These are phyloP conservation scores for Drosophila ananassae DNA, from an alignment of 1,140 invertebrate genomes.

Conservation along the genomic window DNA sequence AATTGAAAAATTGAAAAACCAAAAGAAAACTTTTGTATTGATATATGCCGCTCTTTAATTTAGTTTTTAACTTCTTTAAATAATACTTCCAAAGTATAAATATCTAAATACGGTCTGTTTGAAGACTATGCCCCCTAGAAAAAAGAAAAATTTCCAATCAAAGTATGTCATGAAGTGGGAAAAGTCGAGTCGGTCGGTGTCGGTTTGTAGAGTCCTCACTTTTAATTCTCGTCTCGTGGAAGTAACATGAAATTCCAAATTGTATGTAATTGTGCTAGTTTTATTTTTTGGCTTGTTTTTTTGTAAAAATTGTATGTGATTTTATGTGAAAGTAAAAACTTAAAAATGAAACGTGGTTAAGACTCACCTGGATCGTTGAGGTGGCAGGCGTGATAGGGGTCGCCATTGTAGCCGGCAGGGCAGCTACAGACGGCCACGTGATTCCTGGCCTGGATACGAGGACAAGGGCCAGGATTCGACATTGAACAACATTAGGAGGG, in stretches of 20 bases:
- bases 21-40: no score
- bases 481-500: no score
- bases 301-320: background rate
- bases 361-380: constrained; percentile 87
- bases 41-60: no score
- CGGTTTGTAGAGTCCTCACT: background rate
- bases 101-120: no score
- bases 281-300: background rate
- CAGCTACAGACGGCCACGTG: constrained; percentile 94
- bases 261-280: background rate
- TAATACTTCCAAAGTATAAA: no score
- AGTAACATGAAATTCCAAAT: background rate
- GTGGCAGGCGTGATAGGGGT: constrained; percentile 89
- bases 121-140: no score
- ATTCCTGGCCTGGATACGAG: constrained; percentile 86
- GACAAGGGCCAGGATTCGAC: constrained; percentile 53
- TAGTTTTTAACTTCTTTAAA: no score
- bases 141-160: background rate
- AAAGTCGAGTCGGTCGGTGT: background rate
- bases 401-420: constrained; percentile 92
- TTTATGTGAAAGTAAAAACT: background rate
- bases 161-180: background rate
- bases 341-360: background rate
- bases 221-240: background rate
- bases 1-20: no score